Evolutionary conservation across 2,888 invertebrate genomes (phyloP).

Genomic region (Trachelus iudaicus): DNA sequence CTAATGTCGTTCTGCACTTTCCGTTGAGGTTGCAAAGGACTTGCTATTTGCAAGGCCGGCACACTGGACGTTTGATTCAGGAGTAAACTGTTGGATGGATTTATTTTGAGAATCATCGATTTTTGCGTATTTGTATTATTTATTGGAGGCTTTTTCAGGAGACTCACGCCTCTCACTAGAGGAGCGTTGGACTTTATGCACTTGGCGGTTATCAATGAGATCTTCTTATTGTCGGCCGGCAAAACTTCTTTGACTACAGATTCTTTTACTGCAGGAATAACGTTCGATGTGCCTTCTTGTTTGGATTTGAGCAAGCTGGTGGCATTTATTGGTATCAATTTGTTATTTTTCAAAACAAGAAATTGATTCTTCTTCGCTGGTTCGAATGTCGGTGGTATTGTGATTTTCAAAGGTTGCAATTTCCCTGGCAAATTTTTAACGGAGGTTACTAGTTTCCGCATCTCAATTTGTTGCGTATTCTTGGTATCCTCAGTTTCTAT

Average conservation of each 20-base stretch:
- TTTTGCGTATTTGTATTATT: slow-evolving; percentile 6
- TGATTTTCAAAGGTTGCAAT: slow-evolving; percentile 48
- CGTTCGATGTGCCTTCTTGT: neutral
- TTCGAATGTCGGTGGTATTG: slow-evolving; percentile 47
- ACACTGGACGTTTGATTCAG: slow-evolving; percentile 42
- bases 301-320: slow-evolving; percentile 10
- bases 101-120: slow-evolving; percentile 29
- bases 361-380: slow-evolving; percentile 41
- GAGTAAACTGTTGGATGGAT: slow-evolving; percentile 42
- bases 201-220: neutral
- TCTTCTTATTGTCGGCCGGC: neutral
- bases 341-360: slow-evolving; percentile 47
- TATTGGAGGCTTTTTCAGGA: slow-evolving; percentile 38
- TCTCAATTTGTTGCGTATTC: slow-evolving; percentile 16
- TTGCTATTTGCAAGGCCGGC: slow-evolving; percentile 49
- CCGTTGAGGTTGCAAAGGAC: slow-evolving; percentile 8
- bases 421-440: slow-evolving; percentile 28
- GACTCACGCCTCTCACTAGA: slow-evolving; percentile 34
- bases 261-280: neutral
- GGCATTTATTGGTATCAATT: slow-evolving; percentile 41
- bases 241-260: neutral
- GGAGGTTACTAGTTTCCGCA: slow-evolving; percentile 24
- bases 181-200: neutral
- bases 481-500: neutral
- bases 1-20: neutral